Evolutionary conservation across 1,140 invertebrate species (phyloP), one percentile per base, ranked within the genome.

Genomic region (Prorops nasuta): DNA sequence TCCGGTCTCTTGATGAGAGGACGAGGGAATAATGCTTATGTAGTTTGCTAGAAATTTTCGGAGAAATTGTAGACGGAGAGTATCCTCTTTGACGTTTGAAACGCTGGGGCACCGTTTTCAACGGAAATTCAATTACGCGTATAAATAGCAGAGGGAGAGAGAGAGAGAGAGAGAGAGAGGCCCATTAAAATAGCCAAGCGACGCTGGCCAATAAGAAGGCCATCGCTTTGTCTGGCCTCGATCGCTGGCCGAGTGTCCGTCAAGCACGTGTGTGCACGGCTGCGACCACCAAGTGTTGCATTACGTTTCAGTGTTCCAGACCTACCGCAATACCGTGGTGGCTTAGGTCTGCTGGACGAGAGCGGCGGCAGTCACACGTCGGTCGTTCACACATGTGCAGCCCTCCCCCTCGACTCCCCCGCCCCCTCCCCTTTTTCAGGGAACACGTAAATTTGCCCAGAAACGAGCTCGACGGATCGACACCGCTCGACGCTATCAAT

Each of bases 271-370:
- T n/a, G 38, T 41, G n/a, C 39, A 20, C 32, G 35, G 31, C 14
- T 17, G 19, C 15, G 35, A n/a, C n/a, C n/a, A n/a, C n/a, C 39
- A 38, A 52, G 54, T 62, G 50, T 62, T 62, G 50, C 54, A 60
- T 62, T 62, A 62, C 58, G 58, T 63, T 54, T 42, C 58, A 34
- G 54, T 54, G 55, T 61, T 63, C 58, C 55, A 64, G 63, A 64
- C 63, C 63, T 64, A 66, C 63, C 63, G 56, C 63, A 65, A 65
- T 65, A 48, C 24, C 4, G n/a, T 61, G 58, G 58, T 64, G 61
- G 55, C 63, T 64, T 63, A 52, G 58, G 47, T 60, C 54, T 60
- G n/a, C n/a, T 12, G 58, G 50, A 63, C 58, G 56, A 54, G 55
- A 51, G 47, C 54, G 53, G 36, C 48, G 46, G 36, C 62, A 58